A percentile compares a stretch with the other conserved stretches of the same genome.
These are phyloP conservation scores for Mobula birostris DNA, from an alignment of 2,113 vertebrate species.

Conservation along the genomic window DNA sequence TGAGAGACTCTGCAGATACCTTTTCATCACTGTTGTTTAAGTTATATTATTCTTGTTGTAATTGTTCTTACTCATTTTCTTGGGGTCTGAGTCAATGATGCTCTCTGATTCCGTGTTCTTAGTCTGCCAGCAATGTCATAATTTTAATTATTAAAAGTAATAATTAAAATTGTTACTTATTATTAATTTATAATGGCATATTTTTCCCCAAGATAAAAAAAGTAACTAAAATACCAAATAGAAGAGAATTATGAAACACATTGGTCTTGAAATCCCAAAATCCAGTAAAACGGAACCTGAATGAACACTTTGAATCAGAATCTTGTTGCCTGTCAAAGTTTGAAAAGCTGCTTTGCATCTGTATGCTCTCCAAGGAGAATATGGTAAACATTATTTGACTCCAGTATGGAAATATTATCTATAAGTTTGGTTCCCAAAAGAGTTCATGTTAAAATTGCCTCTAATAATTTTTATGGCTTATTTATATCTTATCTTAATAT, in stretches of 20 bases:
- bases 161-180: no score
- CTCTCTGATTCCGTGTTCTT: not conserved
- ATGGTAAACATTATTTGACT: not conserved
- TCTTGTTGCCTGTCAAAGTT: not conserved
- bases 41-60: not conserved
- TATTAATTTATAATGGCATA: not conserved
- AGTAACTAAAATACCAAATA: not conserved
- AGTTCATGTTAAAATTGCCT: not conserved
- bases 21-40: not conserved
- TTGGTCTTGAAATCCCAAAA: not conserved
- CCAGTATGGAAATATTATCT: not conserved
- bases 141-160: not conserved
- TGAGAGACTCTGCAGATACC: not conserved
- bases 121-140: not conserved
- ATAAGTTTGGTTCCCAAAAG: not conserved
- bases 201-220: not conserved
- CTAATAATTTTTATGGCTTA: not conserved
- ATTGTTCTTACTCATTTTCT: not conserved
- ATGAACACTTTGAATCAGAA: not conserved
- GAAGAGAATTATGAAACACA: not conserved
- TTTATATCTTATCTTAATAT: not conserved
- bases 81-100: not conserved
- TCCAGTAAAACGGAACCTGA: not conserved
- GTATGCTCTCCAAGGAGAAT: not conserved
- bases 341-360: conserved; percentile 1